Conservation (phyloP, 2,888 invertebrate genomes). For the Onchidella celtica region DNA sequence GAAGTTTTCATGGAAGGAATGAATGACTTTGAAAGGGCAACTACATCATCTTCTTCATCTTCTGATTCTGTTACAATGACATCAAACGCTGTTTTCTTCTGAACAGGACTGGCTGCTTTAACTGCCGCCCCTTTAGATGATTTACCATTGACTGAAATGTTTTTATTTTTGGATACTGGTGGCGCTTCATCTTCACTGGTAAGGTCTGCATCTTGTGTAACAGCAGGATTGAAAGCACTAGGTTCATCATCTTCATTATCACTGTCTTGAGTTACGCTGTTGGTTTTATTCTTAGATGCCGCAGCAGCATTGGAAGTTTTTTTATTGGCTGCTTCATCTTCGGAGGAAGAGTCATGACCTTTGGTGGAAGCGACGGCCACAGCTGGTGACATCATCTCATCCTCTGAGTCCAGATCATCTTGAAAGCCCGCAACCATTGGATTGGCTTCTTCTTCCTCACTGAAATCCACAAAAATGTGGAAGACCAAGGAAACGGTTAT, state of each 20-base stretch:
- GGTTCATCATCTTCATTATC: constrained; percentile 40
- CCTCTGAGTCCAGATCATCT: constrained; percentile 90
- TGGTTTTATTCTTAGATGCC: background rate
- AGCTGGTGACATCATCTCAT: constrained; percentile 72
- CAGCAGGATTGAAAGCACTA: constrained; percentile 42
- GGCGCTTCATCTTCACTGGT: constrained; percentile 59
- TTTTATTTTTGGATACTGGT: background rate
- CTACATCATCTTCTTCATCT: constrained; percentile 51
- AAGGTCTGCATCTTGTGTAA: constrained; percentile 60
- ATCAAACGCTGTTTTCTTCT: constrained; percentile 29
- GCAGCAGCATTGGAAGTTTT: background rate
- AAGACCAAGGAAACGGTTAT: no score
- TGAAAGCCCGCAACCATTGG: constrained; percentile 87
- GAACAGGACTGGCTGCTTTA: background rate
- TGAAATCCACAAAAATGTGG: background rate
- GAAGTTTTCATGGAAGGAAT: background rate
- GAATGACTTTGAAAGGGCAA: no score
- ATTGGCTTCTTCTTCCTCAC: constrained; percentile 74
- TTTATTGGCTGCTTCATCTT: constrained; percentile 14
- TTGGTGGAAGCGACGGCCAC: background rate
- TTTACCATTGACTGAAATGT: background rate
- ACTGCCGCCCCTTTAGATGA: background rate
- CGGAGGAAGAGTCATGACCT: background rate
- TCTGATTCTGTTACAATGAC: constrained; percentile 41
- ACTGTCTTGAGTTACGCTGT: background rate